Base-by-base conservation (phyloP, 2,888 invertebrate species). In the Rhorus exstirpatorius region DNA sequence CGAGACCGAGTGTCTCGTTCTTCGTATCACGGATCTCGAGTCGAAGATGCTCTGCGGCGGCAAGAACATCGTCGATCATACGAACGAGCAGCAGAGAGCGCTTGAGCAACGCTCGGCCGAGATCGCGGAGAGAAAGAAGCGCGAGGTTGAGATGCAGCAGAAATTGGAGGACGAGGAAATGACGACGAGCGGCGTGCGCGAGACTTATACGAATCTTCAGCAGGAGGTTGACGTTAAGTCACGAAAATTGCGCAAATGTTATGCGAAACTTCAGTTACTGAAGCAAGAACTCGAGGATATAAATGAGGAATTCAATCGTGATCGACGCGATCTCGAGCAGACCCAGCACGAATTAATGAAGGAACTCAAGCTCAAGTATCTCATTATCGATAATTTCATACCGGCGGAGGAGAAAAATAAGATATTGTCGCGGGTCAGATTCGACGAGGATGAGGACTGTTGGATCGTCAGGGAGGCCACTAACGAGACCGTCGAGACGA, bases 141-240 rank as follows among this genome's bases (percentile, higher is more conserved):
- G 94, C 61, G 97, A 97, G 90, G 94, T 99, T 72, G 99, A 99
- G 93, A 98, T 99, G 95, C 97, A 97, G 90, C 98, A 99, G 93
- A 96, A 97, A 90, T 94, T 99, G 70, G 99, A 99, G 90, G 94
- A 97, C 88, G 97, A 99, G 92, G 99, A 99, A 92, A 97, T 99
- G 92, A 97, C 97, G 14, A 97, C 98, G 12, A 94, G 97, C 63
- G 98, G 97, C 90, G 96, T 99, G 74, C 96, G 97, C 77, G 97
- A 97, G 90, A 99, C 98, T 0, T 99, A 97, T 90, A 95, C 97
- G 7, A 97, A 97, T 67, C 94, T 99, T 76, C 98, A 99, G 91
- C 99, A 99, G 92, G 99, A 99, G 93, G 98, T 99, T 1, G 99
- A 99, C 91, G 96, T 98, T 77, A 99, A 99, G 93, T 97, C 98